phyloP scores from a whole-genome alignment of 2,797 vertebrate genomes.

The Brachymystax lenok region DNA sequence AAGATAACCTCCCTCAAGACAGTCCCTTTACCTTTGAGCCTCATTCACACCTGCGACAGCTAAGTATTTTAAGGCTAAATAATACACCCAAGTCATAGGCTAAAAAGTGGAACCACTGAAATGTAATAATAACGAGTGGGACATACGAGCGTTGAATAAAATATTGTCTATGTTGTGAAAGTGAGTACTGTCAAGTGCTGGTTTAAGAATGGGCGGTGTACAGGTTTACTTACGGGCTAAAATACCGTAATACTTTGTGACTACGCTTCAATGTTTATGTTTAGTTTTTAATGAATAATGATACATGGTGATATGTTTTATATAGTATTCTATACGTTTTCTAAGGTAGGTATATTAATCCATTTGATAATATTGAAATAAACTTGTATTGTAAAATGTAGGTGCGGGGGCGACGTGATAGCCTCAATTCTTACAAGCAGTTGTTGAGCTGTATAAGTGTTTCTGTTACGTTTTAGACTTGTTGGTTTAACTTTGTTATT shows the following conservation, averaged over 20 bases:
- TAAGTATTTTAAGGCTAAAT: neutral
- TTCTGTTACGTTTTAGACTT: conserved; percentile 8
- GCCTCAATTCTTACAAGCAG: neutral
- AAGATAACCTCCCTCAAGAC: conserved; percentile 3
- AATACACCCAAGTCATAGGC: neutral
- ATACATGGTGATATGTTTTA: neutral
- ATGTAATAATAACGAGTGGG: neutral
- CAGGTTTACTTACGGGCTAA: neutral
- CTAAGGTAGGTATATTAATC: neutral
- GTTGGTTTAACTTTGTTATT: conserved; percentile 10
- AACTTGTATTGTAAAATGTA: neutral
- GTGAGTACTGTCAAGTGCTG: neutral
- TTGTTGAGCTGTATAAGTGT: conserved; percentile 13
- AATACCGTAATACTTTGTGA: neutral
- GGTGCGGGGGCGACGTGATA: neutral
- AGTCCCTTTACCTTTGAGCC: conserved; percentile 2
- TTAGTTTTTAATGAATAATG: neutral
- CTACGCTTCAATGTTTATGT: neutral
- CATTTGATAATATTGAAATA: neutral
- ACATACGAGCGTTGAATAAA: conserved; percentile 2
- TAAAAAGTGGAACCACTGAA: neutral
- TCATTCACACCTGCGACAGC: conserved; percentile 6
- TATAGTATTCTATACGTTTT: neutral
- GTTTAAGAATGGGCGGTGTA: neutral
- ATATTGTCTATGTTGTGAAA: neutral